Percentiles rank a stretch among this genome's conserved stretches.
These are phyloP conservation scores for Tipula helvola DNA, from an alignment of 2,888 invertebrate species.

Conservation along the genomic window DNA sequence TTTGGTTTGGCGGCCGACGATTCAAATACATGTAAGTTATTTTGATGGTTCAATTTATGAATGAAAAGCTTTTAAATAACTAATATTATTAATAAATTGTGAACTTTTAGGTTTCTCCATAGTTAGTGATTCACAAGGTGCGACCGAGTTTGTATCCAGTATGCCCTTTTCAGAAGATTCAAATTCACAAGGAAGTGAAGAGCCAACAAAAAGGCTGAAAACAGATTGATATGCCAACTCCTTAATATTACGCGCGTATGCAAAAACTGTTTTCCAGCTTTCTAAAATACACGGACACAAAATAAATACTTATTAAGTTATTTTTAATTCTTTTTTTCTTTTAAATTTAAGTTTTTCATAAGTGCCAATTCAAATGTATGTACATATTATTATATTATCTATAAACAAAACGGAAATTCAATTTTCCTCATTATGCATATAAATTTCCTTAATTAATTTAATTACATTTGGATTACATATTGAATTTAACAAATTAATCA, in stretches of 20 bases:
- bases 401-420: not conserved
- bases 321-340: not conserved
- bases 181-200: slow-evolving; percentile 75
- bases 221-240: slow-evolving; percentile 13
- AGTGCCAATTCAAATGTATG: not conserved
- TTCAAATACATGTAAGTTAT: slow-evolving; percentile 74
- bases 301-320: not conserved
- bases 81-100: slow-evolving; percentile 12
- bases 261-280: not conserved
- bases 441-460: slow-evolving; percentile 40
- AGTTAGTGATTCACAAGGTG: slow-evolving; percentile 81
- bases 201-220: slow-evolving; percentile 63
- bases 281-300: not conserved
- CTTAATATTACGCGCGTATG: not conserved
- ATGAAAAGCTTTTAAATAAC: slow-evolving; percentile 16
- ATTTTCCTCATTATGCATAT: slow-evolving; percentile 27
- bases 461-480: slow-evolving; percentile 51
- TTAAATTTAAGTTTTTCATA: not conserved
- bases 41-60: not conserved
- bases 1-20: slow-evolving; percentile 72
- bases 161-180: slow-evolving; percentile 85
- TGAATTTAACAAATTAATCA: slow-evolving; percentile 35
- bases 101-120: slow-evolving; percentile 66
- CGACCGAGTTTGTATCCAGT: slow-evolving; percentile 75
- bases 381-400: not conserved